These are phyloP conservation scores for Semnornis frantzii DNA, from an alignment of 2,113 vertebrate genomes.

Conservation along the genomic window DNA sequence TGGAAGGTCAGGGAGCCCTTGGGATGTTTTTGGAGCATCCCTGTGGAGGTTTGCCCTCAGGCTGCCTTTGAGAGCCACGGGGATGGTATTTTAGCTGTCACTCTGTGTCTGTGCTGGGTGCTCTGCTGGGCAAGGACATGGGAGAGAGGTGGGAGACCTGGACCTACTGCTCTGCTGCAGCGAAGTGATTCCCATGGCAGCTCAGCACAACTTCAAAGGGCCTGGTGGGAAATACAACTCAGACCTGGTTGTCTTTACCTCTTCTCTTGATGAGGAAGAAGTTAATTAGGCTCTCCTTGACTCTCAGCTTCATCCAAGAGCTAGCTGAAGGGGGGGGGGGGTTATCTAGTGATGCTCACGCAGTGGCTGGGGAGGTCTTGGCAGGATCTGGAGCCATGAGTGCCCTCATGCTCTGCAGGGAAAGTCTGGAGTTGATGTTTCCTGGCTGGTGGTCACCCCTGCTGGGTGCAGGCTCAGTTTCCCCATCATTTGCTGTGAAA, in stretches of 20 bases:
- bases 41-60: fast-evolving
- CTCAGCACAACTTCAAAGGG: fast-evolving
- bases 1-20: not conserved
- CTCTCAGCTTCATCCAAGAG: not conserved
- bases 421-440: not conserved
- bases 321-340: not conserved
- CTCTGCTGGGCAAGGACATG: fast-evolving
- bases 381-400: not conserved
- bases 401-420: not conserved
- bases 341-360: not conserved
- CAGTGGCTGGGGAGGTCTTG: fast-evolving
- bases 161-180: not conserved
- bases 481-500: not conserved
- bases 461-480: not conserved
- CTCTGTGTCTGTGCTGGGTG: not conserved
- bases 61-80: not conserved
- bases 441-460: not conserved
- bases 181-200: not conserved
- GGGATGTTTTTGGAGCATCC: not conserved
- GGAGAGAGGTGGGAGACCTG: not conserved
- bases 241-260: not conserved
- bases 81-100: not conserved
- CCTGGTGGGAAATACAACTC: not conserved
- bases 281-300: not conserved
- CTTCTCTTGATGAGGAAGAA: not conserved